A percentile compares a stretch with the other conserved stretches of the same genome.
Conservation (phyloP, 1,140 invertebrate species). For the Euura saliciscinereae region DNA sequence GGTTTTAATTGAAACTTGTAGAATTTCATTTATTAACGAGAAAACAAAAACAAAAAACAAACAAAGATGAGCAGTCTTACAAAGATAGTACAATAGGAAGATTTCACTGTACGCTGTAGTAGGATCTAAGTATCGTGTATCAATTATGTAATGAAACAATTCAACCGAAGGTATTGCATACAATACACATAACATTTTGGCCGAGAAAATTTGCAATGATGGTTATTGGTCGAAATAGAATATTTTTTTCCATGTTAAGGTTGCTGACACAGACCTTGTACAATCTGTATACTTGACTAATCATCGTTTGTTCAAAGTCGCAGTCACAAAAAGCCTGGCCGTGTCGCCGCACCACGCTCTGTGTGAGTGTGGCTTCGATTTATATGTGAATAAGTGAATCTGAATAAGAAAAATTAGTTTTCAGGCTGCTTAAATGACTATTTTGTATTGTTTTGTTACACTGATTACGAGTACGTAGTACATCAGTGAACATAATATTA, state of each 20-base stretch:
- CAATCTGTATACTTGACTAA: too few relatives aligned
- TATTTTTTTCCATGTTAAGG: too few relatives aligned
- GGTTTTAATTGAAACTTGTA: conserved; percentile 23
- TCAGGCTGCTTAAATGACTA: neutral
- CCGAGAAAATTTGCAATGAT: neutral
- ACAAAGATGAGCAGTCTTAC: conserved; percentile 46
- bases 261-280: too few relatives aligned
- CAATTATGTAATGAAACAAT: too few relatives aligned
- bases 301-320: too few relatives aligned
- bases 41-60: conserved; percentile 40
- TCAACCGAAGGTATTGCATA: too few relatives aligned
- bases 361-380: too few relatives aligned
- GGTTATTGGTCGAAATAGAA: neutral
- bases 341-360: too few relatives aligned
- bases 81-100: conserved; percentile 39
- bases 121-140: too few relatives aligned
- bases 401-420: neutral
- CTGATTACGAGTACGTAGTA: neutral
- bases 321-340: too few relatives aligned
- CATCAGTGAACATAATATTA: too few relatives aligned
- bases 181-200: neutral
- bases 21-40: conserved; percentile 33
- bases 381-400: neutral
- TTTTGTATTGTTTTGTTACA: neutral
- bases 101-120: neutral